These are phyloP conservation scores for Atherinomorus stipes DNA, from an alignment of 2,113 vertebrate species.

Conservation along the genomic window DNA sequence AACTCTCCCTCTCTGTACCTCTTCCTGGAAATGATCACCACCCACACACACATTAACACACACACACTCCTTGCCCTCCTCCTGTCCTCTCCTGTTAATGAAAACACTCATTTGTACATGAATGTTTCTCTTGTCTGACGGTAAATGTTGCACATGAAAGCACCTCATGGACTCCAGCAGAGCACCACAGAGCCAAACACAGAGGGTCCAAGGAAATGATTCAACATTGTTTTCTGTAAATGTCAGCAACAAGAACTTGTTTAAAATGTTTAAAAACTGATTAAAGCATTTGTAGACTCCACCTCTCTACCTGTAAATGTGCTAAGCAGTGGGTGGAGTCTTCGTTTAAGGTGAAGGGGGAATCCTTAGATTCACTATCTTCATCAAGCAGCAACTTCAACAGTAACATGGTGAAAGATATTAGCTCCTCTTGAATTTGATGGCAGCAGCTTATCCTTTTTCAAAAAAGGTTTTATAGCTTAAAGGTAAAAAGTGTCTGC, in stretches of 20 bases:
- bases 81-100: constrained; percentile 41
- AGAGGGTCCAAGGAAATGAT: not conserved
- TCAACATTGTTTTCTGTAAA: not conserved
- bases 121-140: constrained; percentile 22
- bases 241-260: not conserved
- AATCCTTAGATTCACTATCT: not conserved
- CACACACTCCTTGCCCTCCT: constrained; percentile 26
- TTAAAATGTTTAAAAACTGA: not conserved
- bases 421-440: too few relatives aligned
- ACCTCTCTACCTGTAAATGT: not conserved
- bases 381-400: not conserved
- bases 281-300: not conserved
- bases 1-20: constrained; percentile 51
- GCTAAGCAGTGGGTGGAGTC: not conserved
- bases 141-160: constrained; percentile 17
- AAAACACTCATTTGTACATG: constrained; percentile 29
- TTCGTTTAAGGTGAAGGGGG: not conserved
- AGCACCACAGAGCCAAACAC: not conserved
- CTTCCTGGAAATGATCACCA: constrained; percentile 68
- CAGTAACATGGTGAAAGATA: not conserved
- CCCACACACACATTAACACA: constrained; percentile 21
- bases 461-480: too few relatives aligned
- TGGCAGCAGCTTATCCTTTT: too few relatives aligned
- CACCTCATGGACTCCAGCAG: not conserved
- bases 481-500: too few relatives aligned